Base-by-base conservation (phyloP, 2,888 invertebrate genomes). In the Ophioninae sp. region DNA sequence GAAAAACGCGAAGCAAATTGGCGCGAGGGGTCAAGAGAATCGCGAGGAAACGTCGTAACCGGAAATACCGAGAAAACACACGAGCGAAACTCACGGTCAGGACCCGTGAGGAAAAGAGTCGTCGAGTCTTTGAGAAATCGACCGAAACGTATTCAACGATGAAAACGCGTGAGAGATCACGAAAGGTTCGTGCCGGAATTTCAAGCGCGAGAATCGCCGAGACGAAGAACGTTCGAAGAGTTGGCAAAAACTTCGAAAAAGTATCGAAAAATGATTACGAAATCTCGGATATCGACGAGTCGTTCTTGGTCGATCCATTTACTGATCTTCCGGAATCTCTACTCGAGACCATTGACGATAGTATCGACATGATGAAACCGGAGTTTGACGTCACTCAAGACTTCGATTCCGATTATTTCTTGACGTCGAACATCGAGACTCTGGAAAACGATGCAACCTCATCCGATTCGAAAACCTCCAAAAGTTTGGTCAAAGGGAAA, bases 281-380 rank as follows among this genome's bases (percentile, higher is more conserved):
- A 51, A 80, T 72, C 23, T 84, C 76, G 2, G 81, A 84, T 6
- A 23, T 81, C 23, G 81, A 81, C 69, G 84, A 84, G 20, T 68
- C 79, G 2, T 44, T 81, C 68, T 22, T 84, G 59, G 84, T 84
- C 17, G 56, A 84, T 73, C 84, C 84, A 0, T 79, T 76, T 30
- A 84, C 63, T 8, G 84, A 84, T 74, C 79, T 84, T 64, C 81
- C 81, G 0, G 37, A 71, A 9, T 76, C 73, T 9, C 51, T 84
- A 0, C 44, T 64, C 23, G 72, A 44, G 8, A 76, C 65, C n/a
- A 30, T 69, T 69, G 73, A 79, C 10, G 58, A 68, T 5, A 39
- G 59, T 20, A 41, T 69, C 8, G 17, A 59, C 5, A 20, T 51
- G 0, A 20, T 61, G 30, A 75, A 67, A 30, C 61, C 81, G 10